Evolutionary conservation across 2,797 vertebrate genomes (phyloP).

Genomic region (Glossophaga mutica): DNA sequence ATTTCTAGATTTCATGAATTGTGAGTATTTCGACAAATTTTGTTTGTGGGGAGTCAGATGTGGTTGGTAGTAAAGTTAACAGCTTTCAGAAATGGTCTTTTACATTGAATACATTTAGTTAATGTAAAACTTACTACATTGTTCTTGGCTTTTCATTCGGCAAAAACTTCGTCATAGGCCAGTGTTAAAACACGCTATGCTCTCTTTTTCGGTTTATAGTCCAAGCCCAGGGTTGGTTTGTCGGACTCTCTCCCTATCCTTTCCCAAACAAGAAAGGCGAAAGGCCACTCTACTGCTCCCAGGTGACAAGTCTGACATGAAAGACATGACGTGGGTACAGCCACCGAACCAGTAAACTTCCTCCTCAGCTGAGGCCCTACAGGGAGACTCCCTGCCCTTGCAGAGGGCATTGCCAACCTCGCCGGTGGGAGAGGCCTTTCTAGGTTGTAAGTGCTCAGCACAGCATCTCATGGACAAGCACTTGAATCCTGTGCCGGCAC

Average conservation of each 20-base stretch:
- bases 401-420: neutral
- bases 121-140: neutral
- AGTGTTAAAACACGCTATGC: neutral
- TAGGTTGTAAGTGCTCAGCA: neutral
- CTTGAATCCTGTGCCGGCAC: neutral
- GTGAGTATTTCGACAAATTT: neutral
- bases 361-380: neutral
- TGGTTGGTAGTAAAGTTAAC: neutral
- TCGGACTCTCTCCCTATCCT: neutral
- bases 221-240: neutral
- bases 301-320: neutral
- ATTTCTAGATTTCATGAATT: neutral
- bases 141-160: neutral
- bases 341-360: neutral
- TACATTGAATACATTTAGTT: conserved; percentile 11
- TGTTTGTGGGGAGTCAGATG: neutral
- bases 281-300: neutral
- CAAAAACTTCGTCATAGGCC: neutral
- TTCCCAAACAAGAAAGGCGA: neutral
- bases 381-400: neutral
- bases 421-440: neutral
- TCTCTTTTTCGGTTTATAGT: neutral
- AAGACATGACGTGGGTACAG: neutral
- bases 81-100: neutral
- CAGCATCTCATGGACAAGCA: neutral